Evolutionary conservation across 2,113 vertebrate genomes (phyloP), one percentile per base, ranked within the genome.

Genomic region (Mionectes macconnelli): DNA sequence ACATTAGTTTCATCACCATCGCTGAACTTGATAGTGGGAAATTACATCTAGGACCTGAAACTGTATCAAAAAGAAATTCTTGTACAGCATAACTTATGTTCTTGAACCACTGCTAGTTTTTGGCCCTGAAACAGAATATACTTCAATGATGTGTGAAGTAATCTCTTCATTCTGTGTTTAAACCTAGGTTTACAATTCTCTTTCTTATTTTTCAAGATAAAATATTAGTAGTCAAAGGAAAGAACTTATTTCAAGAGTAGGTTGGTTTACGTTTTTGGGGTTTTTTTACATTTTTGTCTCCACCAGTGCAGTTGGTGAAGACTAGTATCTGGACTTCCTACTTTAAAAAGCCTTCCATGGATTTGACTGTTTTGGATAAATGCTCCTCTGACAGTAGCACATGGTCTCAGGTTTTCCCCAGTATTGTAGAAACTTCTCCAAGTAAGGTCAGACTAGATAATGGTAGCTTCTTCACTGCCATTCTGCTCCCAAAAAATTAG

Each of bases 51-150:
- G 87, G 50, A 88, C 35, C 8, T 89, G 50, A 37, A 92, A 83
- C 40, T 59, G 28, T 66, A 77, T 80, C 33, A 88, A 91, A 91
- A 93, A 84, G 14, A 83, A 84, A 91, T 84, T 93, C 67, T 72
- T 60, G 39, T 70, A 72, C 20, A 89, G 39, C 30, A 82, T 82
- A 70, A 57, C 19, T 8, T 62, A 18, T 55, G 30, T 79, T 94
- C 50, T 94, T 77, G 87, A 96, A 80, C 55, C 72, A 74, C 52
- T 59, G 39, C 47, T 93, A 76, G 42, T 12, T 95, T 96, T 86
- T 94, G 89, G 87, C 85, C 75, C 82, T 95, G 75, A 95, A 90
- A 96, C 75, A 94, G 85, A 72, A 91, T 93, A 87, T 76, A 93
- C 59, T 90, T 94, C 70, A 83, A 8, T 62, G 37, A 87, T 55